Evolutionary conservation across 2,888 invertebrate genomes (phyloP).

Genomic region (Lasioglossum morio): DNA sequence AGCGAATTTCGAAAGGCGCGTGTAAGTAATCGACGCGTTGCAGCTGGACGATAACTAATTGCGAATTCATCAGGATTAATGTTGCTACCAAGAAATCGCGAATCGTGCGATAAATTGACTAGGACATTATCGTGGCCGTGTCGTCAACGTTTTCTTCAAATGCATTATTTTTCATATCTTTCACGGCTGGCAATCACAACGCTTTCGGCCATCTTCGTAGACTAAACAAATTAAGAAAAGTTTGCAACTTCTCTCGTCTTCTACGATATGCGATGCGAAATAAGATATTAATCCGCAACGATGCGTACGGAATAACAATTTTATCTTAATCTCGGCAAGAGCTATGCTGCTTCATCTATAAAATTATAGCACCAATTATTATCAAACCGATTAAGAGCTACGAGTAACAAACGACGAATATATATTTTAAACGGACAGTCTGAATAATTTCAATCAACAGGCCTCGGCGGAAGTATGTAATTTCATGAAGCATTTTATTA

Average conservation of each 20-base stretch:
- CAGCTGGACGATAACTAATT: not conserved
- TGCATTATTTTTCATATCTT: not conserved
- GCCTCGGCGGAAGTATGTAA: not conserved
- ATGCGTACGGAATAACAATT: constrained; percentile 4
- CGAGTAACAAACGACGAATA: not conserved
- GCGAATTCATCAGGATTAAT: constrained; percentile 10
- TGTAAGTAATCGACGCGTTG: not conserved
- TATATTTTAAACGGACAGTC: not conserved
- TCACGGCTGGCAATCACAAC: not conserved
- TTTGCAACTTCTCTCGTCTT: not conserved
- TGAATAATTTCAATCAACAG: not conserved
- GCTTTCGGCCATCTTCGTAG: constrained; percentile 8
- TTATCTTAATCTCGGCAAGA: not conserved
- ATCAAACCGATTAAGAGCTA: not conserved
- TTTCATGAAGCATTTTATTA: not conserved
- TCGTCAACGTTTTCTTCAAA: not conserved
- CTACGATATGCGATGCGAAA: not conserved
- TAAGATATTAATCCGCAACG: not conserved
- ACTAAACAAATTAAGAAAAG: not conserved
- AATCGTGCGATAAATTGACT: not conserved
- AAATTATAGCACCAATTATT: not conserved
- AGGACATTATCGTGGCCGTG: not conserved
- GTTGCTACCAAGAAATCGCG: not conserved
- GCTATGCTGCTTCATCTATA: not conserved
- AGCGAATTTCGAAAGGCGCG: not conserved